phyloP scores from a whole-genome alignment of 2,888 invertebrate genomes.

The Pristionchus exspectatus region DNA sequence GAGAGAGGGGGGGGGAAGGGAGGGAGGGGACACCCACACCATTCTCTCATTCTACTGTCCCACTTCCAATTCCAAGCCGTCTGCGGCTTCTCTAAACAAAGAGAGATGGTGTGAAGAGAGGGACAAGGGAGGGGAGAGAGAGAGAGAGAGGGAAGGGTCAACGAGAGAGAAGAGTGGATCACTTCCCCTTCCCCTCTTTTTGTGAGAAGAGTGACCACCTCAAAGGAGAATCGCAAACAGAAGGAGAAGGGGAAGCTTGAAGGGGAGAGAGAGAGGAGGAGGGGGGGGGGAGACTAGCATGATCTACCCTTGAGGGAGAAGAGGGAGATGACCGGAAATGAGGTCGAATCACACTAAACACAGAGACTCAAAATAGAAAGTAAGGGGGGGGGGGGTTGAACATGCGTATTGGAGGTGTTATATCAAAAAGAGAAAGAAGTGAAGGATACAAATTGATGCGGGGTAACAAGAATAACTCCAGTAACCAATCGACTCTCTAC shows the following conservation, averaged over 20 bases:
- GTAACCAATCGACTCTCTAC: not conserved
- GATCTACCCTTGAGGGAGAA: not conserved
- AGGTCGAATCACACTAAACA: not conserved
- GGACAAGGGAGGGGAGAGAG: slow-evolving; percentile 52
- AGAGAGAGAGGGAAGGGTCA: slow-evolving; percentile 50
- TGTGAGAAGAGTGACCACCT: slow-evolving; percentile 18
- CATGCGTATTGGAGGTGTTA: not conserved
- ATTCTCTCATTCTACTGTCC: slow-evolving; percentile 57
- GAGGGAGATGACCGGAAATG: slow-evolving; percentile 2
- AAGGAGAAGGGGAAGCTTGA: slow-evolving; percentile 17
- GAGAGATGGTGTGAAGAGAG: slow-evolving; percentile 40
- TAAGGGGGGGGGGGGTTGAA: not conserved
- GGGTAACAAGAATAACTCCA: not conserved
- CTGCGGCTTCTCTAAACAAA: slow-evolving; percentile 30
- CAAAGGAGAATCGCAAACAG: slow-evolving; percentile 4
- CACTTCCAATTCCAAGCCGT: slow-evolving; percentile 57
- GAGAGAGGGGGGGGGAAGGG: not conserved
- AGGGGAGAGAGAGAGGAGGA: slow-evolving; percentile 1
- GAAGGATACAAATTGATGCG: not conserved
- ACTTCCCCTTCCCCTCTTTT: slow-evolving; percentile 33
- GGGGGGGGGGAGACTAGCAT: not conserved
- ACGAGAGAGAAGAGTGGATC: slow-evolving; percentile 55
- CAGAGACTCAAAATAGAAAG: not conserved
- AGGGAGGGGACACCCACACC: slow-evolving; percentile 54
- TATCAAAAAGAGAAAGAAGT: not conserved